phyloP scores from a whole-genome alignment of 2,888 invertebrate species.

The Brassicogethes aeneus region DNA sequence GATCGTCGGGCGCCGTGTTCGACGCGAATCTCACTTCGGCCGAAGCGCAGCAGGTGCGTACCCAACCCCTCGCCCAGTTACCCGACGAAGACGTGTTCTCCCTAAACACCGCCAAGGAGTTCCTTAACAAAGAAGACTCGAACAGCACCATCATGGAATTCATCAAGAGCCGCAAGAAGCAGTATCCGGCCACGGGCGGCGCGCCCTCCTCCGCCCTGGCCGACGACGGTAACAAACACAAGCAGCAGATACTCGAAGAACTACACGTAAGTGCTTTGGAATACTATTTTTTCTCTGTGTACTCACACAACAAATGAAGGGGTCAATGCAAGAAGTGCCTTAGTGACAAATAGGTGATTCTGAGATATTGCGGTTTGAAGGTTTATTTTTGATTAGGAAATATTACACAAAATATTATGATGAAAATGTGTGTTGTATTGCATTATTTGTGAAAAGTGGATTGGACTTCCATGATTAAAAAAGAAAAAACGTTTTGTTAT shows the following conservation, averaged over 20 bases:
- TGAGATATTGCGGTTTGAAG: too few relatives aligned
- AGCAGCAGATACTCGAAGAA: conserved; percentile 64
- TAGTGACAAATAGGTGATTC: too few relatives aligned
- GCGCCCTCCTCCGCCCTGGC: conserved; percentile 33
- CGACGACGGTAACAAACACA: conserved; percentile 57
- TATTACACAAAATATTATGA: too few relatives aligned
- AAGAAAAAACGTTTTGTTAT: too few relatives aligned
- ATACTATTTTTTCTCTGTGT: conserved; percentile 9
- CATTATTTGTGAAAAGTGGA: too few relatives aligned
- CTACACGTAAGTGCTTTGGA: conserved; percentile 43
- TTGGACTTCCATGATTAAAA: too few relatives aligned
- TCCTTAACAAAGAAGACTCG: conserved; percentile 44
- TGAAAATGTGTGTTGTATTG: too few relatives aligned
- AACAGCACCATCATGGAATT: conserved; percentile 40
- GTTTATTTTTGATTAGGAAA: too few relatives aligned
- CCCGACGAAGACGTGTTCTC: conserved; percentile 34
- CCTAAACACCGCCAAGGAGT: conserved; percentile 32
- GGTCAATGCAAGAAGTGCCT: too few relatives aligned
- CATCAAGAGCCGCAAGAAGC: conserved; percentile 38
- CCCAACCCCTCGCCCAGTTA: conserved; percentile 31
- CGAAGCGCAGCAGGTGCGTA: conserved; percentile 49
- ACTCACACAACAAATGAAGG: not conserved
- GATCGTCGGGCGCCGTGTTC: conserved; percentile 42
- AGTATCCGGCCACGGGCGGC: conserved; percentile 19
- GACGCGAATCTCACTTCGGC: conserved; percentile 47